A percentile compares a stretch with the other conserved stretches of the same genome.
These are phyloP conservation scores for Cyrtodaria siliqua DNA, from an alignment of 2,888 invertebrate genomes.

Conservation along the genomic window DNA sequence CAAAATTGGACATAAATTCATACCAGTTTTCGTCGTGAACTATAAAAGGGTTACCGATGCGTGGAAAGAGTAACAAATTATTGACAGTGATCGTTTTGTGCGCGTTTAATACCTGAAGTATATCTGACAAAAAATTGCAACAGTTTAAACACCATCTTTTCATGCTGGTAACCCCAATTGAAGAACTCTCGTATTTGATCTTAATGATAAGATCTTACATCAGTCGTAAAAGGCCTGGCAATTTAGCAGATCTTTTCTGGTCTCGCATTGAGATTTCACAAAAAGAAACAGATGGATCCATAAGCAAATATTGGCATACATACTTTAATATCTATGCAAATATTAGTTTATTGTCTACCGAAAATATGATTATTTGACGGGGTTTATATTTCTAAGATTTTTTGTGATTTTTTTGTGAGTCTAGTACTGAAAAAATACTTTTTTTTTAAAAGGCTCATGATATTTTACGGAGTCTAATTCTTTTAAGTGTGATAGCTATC, in stretches of 20 bases:
- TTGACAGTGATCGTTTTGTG: slow-evolving; percentile 57
- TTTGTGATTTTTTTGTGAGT: too few relatives aligned
- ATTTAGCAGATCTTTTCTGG: too few relatives aligned
- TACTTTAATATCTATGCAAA: too few relatives aligned
- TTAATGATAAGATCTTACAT: slow-evolving; percentile 33
- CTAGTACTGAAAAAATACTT: too few relatives aligned
- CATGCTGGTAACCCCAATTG: slow-evolving; percentile 31
- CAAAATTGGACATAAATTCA: slow-evolving; percentile 58
- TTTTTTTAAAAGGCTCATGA: too few relatives aligned
- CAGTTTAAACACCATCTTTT: slow-evolving; percentile 40
- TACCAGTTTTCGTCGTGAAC: slow-evolving; percentile 33
- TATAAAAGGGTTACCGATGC: slow-evolving; percentile 40
- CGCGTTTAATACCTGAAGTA: slow-evolving; percentile 50
- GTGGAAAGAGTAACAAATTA: slow-evolving; percentile 60
- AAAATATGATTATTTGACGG: too few relatives aligned
- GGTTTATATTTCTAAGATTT: too few relatives aligned
- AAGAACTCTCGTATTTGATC: slow-evolving; percentile 32
- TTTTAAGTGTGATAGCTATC: slow-evolving; percentile 7
- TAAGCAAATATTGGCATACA: too few relatives aligned
- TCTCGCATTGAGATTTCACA: too few relatives aligned
- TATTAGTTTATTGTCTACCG: too few relatives aligned
- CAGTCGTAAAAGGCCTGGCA: not conserved
- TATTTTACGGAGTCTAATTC: too few relatives aligned
- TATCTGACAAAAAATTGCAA: slow-evolving; percentile 48
- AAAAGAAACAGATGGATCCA: not conserved